Percentiles rank a stretch among this genome's conserved stretches.
These are phyloP conservation scores for Xenentodon cancila DNA, from an alignment of 2,797 vertebrate genomes.

Conservation along the genomic window DNA sequence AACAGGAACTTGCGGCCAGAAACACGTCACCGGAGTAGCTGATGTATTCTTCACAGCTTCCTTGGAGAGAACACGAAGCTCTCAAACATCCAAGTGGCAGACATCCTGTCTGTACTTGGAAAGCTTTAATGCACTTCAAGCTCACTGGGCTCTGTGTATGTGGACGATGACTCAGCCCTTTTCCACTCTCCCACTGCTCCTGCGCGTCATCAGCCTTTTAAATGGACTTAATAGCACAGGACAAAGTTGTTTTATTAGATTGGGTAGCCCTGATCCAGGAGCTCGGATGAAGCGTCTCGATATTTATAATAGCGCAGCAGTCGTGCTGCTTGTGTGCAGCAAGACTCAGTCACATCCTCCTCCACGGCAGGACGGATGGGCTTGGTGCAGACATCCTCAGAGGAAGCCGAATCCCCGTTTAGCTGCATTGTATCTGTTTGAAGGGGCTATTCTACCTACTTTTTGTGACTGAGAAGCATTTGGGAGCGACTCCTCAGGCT, in stretches of 20 bases:
- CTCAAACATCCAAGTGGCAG: constrained; percentile 51
- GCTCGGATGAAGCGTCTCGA: constrained; percentile 36
- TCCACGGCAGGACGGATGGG: constrained; percentile 41
- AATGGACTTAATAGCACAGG: constrained; percentile 46
- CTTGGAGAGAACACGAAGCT: constrained; percentile 26
- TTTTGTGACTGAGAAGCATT: constrained; percentile 30
- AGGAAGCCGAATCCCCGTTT: constrained; percentile 48
- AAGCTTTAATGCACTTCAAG: constrained; percentile 67
- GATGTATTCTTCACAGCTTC: constrained; percentile 17
- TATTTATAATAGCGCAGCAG: constrained; percentile 71
- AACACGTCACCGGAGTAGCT: constrained; percentile 26
- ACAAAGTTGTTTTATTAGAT: constrained; percentile 68
- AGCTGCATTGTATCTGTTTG: constrained; percentile 58
- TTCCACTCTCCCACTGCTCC: constrained; percentile 48
- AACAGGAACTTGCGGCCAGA: constrained; percentile 39
- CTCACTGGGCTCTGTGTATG: constrained; percentile 40
- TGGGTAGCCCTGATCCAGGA: constrained; percentile 55
- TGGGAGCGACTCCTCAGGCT: constrained; percentile 27
- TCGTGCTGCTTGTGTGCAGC: constrained; percentile 39
- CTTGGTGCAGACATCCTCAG: constrained; percentile 50
- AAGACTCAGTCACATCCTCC: constrained; percentile 57
- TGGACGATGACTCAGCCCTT: constrained; percentile 73
- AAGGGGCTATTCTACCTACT: constrained; percentile 40
- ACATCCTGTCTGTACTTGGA: constrained; percentile 59
- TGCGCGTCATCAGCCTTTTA: constrained; percentile 67